phyloP scores from a whole-genome alignment of 2,797 vertebrate species.

The Aldrovandia affinis region DNA sequence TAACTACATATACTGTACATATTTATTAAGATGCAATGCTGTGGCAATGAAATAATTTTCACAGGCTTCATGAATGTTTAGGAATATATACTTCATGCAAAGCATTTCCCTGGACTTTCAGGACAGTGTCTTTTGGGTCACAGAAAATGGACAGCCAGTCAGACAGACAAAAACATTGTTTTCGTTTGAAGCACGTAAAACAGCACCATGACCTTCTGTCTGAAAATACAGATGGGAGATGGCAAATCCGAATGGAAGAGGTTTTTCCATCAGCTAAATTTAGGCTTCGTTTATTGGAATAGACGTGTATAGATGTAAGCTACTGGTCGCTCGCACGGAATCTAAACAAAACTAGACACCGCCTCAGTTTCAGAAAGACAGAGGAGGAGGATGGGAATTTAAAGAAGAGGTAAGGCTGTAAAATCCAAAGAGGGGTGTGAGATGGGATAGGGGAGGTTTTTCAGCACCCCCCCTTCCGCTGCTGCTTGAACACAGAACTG shows the following conservation, averaged over 20 bases:
- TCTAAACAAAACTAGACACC: conserved; percentile 1
- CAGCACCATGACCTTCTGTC: background rate
- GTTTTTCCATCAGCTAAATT: conserved; percentile 25
- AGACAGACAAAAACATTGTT: too few relatives aligned
- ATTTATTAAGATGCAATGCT: background rate
- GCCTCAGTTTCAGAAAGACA: background rate
- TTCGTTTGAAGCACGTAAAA: too few relatives aligned
- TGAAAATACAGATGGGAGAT: background rate
- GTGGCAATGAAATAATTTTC: background rate
- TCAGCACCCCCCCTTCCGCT: background rate
- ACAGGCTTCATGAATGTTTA: background rate
- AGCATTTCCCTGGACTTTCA: background rate
- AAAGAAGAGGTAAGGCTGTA: conserved; percentile 12
- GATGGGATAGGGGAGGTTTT: background rate
- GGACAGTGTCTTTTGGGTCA: background rate
- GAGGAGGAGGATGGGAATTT: background rate
- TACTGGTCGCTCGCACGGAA: conserved; percentile 1
- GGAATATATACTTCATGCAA: background rate
- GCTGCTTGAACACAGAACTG: background rate
- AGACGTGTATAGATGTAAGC: background rate
- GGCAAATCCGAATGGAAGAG: background rate
- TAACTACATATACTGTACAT: background rate
- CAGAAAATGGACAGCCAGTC: background rate
- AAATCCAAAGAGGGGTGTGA: background rate
- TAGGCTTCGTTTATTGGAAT: conserved; percentile 8